These are phyloP conservation scores for Percopsis omiscomaycus DNA, from an alignment of 2,797 vertebrate species.

Conservation along the genomic window DNA sequence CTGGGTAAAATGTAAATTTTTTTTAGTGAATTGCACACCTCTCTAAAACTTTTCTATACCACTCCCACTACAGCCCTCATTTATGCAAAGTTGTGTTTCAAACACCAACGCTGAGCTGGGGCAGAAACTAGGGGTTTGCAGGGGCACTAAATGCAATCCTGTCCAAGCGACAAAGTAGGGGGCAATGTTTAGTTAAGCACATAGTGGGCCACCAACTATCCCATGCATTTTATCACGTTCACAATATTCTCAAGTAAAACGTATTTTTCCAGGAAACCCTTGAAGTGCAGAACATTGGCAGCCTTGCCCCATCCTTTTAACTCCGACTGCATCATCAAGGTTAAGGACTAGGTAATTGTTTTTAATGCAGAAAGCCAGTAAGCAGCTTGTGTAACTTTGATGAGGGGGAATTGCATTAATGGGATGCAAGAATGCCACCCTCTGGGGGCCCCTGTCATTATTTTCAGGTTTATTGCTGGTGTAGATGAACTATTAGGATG, in stretches of 20 bases:
- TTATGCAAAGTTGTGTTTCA: too few species aligned
- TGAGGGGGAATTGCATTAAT: slow-evolving; percentile 2
- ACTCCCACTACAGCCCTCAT: too few species aligned
- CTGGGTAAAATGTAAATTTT: too few species aligned
- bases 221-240: too few species aligned
- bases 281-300: slow-evolving; percentile 28
- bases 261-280: slow-evolving; percentile 1
- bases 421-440: neutral
- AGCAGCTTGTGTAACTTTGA: neutral
- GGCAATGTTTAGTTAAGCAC: too few species aligned
- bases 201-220: too few species aligned
- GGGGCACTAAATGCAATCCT: too few species aligned
- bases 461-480: slow-evolving; percentile 2
- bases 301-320: slow-evolving; percentile 20
- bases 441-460: neutral
- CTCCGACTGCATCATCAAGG: slow-evolving; percentile 14
- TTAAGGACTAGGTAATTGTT: slow-evolving; percentile 18
- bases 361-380: slow-evolving; percentile 20
- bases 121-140: too few species aligned
- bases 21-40: too few species aligned
- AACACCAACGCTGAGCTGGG: too few species aligned
- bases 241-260: neutral
- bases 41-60: too few species aligned
- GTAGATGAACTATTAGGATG: slow-evolving; percentile 9
- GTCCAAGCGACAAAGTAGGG: too few species aligned